phyloP scores from a whole-genome alignment of 2,113 vertebrate genomes.

The Theropithecus gelada region DNA sequence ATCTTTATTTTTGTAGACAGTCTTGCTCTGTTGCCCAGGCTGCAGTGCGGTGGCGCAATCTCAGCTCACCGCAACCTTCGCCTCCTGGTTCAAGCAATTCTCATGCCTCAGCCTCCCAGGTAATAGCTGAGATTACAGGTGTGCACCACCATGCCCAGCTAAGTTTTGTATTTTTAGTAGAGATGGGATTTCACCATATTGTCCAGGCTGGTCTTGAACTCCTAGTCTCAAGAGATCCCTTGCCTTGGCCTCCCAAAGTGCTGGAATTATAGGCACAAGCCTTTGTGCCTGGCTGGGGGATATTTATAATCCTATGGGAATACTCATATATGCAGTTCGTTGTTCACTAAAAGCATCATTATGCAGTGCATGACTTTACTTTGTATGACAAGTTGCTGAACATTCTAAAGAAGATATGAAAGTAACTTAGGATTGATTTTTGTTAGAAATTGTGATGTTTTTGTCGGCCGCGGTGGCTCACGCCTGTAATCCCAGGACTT shows the following conservation, averaged over 20 bases:
- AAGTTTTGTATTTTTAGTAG: background rate
- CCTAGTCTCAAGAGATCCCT: no score
- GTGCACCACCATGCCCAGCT: background rate
- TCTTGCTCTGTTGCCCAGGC: background rate
- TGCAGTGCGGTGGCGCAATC: fast-evolving
- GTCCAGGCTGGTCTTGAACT: background rate
- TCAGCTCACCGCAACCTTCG: background rate
- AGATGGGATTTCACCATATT: background rate
- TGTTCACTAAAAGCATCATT: background rate
- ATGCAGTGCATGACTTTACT: background rate
- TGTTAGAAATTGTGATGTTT: background rate
- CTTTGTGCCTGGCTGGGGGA: no score
- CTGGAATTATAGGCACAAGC: no score
- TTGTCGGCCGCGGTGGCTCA: no score
- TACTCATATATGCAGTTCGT: background rate
- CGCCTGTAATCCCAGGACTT: no score
- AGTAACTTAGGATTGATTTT: background rate
- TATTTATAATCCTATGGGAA: background rate
- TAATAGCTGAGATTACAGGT: background rate
- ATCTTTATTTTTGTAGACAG: background rate
- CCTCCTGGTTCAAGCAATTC: no score
- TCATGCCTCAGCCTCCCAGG: background rate
- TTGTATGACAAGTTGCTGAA: background rate
- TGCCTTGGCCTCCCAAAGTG: no score
- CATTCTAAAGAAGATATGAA: background rate